These are phyloP conservation scores for Hirtodrosophila cameraria DNA, from an alignment of 2,888 invertebrate species.

Conservation along the genomic window DNA sequence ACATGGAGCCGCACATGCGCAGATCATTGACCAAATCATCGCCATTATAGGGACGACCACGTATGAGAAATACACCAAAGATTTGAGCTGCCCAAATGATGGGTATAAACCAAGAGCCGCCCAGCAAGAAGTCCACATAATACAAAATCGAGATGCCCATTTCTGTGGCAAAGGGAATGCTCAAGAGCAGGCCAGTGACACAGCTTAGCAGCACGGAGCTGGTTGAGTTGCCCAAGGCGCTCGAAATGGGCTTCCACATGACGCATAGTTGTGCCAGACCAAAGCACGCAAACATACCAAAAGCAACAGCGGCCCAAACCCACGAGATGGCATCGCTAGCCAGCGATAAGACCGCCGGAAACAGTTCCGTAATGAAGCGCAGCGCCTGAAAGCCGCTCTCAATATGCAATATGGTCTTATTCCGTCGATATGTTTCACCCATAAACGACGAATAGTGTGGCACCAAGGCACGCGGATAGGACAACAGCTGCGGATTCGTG, in stretches of 20 bases:
- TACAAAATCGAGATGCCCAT: constrained; percentile 92
- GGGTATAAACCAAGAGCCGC: constrained; percentile 95
- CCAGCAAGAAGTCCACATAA: constrained; percentile 92
- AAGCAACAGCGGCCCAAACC: constrained; percentile 94
- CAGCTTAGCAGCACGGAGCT: constrained; percentile 91
- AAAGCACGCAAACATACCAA: constrained; percentile 92
- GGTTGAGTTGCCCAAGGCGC: constrained; percentile 90
- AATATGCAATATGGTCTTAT: constrained; percentile 78
- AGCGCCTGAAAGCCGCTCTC: constrained; percentile 93
- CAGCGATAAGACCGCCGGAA: constrained; percentile 92
- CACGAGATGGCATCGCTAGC: constrained; percentile 91
- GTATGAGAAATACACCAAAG: constrained; percentile 93
- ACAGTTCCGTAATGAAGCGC: constrained; percentile 94
- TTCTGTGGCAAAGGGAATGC: constrained; percentile 94
- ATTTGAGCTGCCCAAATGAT: constrained; percentile 90
- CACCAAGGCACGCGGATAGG: constrained; percentile 84
- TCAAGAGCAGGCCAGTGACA: constrained; percentile 91
- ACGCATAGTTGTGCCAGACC: constrained; percentile 95
- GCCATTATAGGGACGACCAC: constrained; percentile 93
- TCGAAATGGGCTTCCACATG: constrained; percentile 95
- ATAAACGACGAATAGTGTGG: constrained; percentile 83
- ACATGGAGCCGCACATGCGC: constrained; percentile 85
- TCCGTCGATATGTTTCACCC: constrained; percentile 82
- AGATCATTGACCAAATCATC: constrained; percentile 84
- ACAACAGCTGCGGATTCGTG: constrained; percentile 86